These are phyloP conservation scores for Todiramphus chloris DNA, from an alignment of 2,113 vertebrate genomes.

Conservation along the genomic window DNA sequence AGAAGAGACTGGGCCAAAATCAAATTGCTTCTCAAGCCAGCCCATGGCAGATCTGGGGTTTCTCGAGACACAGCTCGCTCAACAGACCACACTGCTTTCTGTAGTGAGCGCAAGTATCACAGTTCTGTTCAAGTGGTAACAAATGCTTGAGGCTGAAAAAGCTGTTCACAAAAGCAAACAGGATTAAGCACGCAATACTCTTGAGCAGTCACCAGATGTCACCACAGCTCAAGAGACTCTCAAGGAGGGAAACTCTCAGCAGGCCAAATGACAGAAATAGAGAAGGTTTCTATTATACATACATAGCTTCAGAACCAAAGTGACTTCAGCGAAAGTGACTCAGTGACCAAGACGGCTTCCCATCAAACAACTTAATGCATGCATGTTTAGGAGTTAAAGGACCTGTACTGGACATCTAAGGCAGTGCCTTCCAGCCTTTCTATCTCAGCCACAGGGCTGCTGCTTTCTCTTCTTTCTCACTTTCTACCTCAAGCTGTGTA, in stretches of 20 bases:
- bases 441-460: not conserved
- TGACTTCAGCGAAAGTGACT: not conserved
- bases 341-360: not conserved
- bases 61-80: not conserved
- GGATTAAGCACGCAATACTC: not conserved
- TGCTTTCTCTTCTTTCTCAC: not conserved
- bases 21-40: not conserved
- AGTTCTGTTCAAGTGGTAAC: not conserved
- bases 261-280: not conserved
- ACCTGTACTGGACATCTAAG: not conserved
- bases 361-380: not conserved
- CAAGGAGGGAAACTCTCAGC: not conserved
- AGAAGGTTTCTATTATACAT: not conserved
- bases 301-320: not conserved
- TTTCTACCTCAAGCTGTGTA: not conserved
- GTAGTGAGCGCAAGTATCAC: not conserved
- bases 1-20: not conserved
- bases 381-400: not conserved
- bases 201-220: slow-evolving; percentile 6
- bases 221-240: not conserved
- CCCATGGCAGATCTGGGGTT: not conserved
- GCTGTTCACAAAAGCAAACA: not conserved
- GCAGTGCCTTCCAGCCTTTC: not conserved
- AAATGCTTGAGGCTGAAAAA: not conserved
- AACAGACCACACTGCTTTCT: not conserved